Base-by-base conservation (phyloP, 2,797 vertebrate species). In the Enteromius viviparus region DNA sequence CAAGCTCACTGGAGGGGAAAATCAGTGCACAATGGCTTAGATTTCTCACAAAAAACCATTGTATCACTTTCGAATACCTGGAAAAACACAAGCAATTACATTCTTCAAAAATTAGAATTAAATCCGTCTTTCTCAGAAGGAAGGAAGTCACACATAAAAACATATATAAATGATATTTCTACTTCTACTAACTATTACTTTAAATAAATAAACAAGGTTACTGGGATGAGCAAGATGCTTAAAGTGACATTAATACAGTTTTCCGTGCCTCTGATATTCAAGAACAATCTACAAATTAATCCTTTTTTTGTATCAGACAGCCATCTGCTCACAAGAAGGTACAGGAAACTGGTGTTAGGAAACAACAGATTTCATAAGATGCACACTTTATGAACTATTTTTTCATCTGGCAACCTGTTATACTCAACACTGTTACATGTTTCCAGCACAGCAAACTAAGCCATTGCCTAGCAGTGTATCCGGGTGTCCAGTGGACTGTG, bases 301-400 rank as follows among this genome's bases (percentile, higher is more conserved):
- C 42, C 21, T 72, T 6, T 37, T 53, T 80, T 47, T 49, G 49
- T 53, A 78, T 70, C 75, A 81, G 42, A 77, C 37, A 40, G 26
- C 40, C 14, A 85, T 74, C 60, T 78, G 9, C 11, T 64, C 10
- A 15, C 64, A 79, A 85, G 42, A 23, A 71, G 2, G 11, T 14
- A 76, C 69, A 70, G 69, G 64, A 82, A 26, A 64, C 69, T 71
- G 45, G 17, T 60, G 10, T 82, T 79, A 86, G n/a, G 76, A 75
- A 87, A 83, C 17, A 37, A 21, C 64, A 80, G 6, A 70, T 86
- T 85, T 85, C 80, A 68, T n/a, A 82, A 85, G 42, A 81, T 1
- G 14, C 1, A 15, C 3, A 5, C 42, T n/a, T 49, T 82, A 19
- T 58, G 17, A 45, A 76, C 42, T 5, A 34, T 23, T 29, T n/a